Evolutionary conservation across 1,140 invertebrate species (phyloP).

Genomic region (Conopomorpha cramerella): DNA sequence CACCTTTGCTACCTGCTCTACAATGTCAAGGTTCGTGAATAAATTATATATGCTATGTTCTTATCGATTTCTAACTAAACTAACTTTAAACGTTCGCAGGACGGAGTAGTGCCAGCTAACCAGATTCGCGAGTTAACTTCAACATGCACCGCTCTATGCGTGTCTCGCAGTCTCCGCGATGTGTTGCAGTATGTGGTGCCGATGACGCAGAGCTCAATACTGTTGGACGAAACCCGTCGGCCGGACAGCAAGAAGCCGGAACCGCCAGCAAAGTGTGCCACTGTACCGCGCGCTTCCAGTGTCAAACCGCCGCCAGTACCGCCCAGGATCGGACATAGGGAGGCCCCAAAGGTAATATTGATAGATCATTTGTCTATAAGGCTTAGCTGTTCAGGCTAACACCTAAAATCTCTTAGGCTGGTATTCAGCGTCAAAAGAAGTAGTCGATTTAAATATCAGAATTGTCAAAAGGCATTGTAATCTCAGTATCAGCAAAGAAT

Average conservation of each 20-base stretch:
- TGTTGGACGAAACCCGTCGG: conserved; percentile 14
- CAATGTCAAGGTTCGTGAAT: conserved; percentile 78
- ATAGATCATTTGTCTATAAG: too few relatives aligned
- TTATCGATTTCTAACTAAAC: too few relatives aligned
- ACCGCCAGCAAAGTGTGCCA: conserved; percentile 30
- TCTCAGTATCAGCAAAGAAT: too few relatives aligned
- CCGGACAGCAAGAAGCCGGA: conserved; percentile 27
- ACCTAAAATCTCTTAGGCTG: too few relatives aligned
- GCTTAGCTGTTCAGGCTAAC: too few relatives aligned
- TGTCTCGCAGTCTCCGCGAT: conserved; percentile 31
- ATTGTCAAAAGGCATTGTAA: too few relatives aligned
- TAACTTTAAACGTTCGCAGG: too few relatives aligned
- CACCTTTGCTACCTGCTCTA: conserved; percentile 85
- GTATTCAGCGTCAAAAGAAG: too few relatives aligned
- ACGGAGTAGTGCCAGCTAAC: conserved; percentile 24
- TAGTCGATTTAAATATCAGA: too few relatives aligned
- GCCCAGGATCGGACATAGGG: conserved; percentile 24
- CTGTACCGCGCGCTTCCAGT: conserved; percentile 31
- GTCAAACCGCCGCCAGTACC: conserved; percentile 36
- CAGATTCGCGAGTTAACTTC: conserved; percentile 32
- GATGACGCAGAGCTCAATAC: conserved; percentile 22
- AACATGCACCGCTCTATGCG: conserved; percentile 35
- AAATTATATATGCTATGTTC: too few relatives aligned
- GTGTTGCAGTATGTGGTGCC: conserved; percentile 44
- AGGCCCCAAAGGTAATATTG: too few relatives aligned